Conservation (phyloP, 2,113 vertebrate species). For the Seriola quinqueradiata region DNA sequence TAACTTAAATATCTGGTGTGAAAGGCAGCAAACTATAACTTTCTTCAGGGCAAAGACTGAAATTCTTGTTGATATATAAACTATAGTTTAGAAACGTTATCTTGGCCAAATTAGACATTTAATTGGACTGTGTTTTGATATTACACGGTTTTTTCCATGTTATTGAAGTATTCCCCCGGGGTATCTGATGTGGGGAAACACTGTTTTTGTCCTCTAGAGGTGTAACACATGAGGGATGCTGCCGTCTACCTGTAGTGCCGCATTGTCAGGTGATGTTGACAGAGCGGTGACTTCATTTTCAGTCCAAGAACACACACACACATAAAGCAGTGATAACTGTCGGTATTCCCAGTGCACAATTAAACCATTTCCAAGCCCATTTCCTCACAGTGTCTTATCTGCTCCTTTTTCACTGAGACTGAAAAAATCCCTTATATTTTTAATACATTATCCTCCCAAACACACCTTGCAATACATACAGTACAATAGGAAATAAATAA, state of each 20-base stretch:
- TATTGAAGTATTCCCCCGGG: background rate
- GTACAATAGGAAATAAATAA: constrained; percentile 72
- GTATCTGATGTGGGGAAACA: constrained; percentile 6
- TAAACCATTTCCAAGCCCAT: constrained; percentile 18
- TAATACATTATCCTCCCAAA: constrained; percentile 36
- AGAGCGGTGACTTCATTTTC: constrained; percentile 42
- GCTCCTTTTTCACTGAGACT: constrained; percentile 37
- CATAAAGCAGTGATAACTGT: constrained; percentile 46
- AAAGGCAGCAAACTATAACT: constrained; percentile 16
- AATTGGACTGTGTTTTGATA: background rate
- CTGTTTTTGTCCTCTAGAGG: constrained; percentile 2
- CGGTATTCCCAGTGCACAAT: constrained; percentile 43
- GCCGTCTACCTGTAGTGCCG: constrained; percentile 35
- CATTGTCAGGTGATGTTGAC: constrained; percentile 30
- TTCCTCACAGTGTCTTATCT: constrained; percentile 53
- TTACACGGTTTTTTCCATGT: background rate
- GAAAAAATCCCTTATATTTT: constrained; percentile 32
- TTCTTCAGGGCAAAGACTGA: constrained; percentile 13
- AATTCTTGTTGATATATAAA: constrained; percentile 23
- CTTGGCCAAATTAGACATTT: constrained; percentile 2
- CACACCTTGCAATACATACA: constrained; percentile 65
- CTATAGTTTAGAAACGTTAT: background rate
- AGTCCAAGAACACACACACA: constrained; percentile 36
- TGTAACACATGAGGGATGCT: constrained; percentile 13
- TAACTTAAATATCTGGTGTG: constrained; percentile 13